A percentile compares a stretch with the other conserved stretches of the same genome.
These are phyloP conservation scores for Calameuta filiformis DNA, from an alignment of 2,888 invertebrate genomes.

Conservation along the genomic window DNA sequence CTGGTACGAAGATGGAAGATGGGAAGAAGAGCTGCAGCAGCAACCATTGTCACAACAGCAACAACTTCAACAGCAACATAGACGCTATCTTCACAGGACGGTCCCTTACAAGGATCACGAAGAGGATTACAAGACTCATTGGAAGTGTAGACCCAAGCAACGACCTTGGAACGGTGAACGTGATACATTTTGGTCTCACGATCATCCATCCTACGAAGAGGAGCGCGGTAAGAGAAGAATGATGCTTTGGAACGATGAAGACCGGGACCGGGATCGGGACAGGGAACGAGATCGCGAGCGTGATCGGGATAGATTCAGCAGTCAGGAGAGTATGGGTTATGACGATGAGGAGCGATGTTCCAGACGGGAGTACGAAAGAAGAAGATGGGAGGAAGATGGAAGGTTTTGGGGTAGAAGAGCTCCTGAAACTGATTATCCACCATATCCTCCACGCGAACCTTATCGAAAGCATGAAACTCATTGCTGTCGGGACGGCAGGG, in stretches of 20 bases:
- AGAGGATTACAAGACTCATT: slow-evolving; percentile 52
- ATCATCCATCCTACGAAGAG: slow-evolving; percentile 58
- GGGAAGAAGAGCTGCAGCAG: slow-evolving; percentile 54
- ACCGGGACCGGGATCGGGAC: slow-evolving; percentile 60
- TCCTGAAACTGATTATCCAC: slow-evolving; percentile 67
- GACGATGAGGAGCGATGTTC: slow-evolving; percentile 64
- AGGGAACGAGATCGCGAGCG: slow-evolving; percentile 59
- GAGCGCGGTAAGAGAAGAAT: slow-evolving; percentile 58
- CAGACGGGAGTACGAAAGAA: slow-evolving; percentile 56
- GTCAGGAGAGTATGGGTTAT: slow-evolving; percentile 64
- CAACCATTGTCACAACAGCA: not conserved
- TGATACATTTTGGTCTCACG: slow-evolving; percentile 45
- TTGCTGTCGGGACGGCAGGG: slow-evolving; percentile 53
- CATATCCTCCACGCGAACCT: slow-evolving; percentile 60
- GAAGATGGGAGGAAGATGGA: slow-evolving; percentile 66
- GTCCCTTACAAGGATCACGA: slow-evolving; percentile 59
- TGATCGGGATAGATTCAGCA: slow-evolving; percentile 63
- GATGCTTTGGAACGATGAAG: slow-evolving; percentile 62
- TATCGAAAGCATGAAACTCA: slow-evolving; percentile 51
- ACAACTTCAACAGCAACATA: not conserved
- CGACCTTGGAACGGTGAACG: slow-evolving; percentile 49
- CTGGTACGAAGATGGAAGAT: slow-evolving; percentile 78
- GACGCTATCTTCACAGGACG: slow-evolving; percentile 47
- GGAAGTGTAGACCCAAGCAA: slow-evolving; percentile 56
- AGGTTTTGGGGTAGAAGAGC: slow-evolving; percentile 59